Evolutionary conservation across 2,113 vertebrate species (phyloP), one percentile per base, ranked within the genome.

Genomic region (Elgaria multicarinata): DNA sequence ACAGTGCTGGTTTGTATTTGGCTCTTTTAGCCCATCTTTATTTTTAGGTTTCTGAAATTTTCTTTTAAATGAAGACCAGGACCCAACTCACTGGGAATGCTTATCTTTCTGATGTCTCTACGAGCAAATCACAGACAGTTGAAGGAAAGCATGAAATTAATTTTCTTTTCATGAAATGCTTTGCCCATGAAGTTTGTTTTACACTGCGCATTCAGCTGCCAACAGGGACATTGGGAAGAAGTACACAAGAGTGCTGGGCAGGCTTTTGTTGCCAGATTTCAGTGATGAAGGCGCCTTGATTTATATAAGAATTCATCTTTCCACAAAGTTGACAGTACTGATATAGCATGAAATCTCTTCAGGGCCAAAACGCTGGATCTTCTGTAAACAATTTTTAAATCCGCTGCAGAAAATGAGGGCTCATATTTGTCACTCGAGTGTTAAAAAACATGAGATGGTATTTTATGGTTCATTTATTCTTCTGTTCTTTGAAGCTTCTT

Each of bases 241-340:
- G 78, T 31, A 93, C 85, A 91, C 89, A 94, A 93, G 90, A 86
- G 86, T 85, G 92, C 93, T 94, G 92, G 94, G 95, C 92, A 53
- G 78, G 81, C 87, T 92, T 92, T 87, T 89, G 89, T 16, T 5
- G 33, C 81, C 91, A 88, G 92, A 92, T 91, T 95, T 92, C 83
- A 93, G 53, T 0, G 31, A 91, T 67, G 94, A 93, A 94, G 91
- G 74, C 4, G 33, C 91, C 90, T 93, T 9, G 12, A 46, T 0
- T 64, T 0, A 1, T 83, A 28, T 89, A 93, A 91, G 92, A 93
- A 93, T 95, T 93, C 92, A 93, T 93, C 91, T 95, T 76, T 5
- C 75, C 0, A 0, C 0, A 0, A 90, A 89, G 80, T 1, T 91
- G 89, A 87, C 1, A 83, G 62, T 85, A 89, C 58, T 0, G 0